phyloP scores from a whole-genome alignment of 2,113 vertebrate genomes.

The Callithrix jacchus region DNA sequence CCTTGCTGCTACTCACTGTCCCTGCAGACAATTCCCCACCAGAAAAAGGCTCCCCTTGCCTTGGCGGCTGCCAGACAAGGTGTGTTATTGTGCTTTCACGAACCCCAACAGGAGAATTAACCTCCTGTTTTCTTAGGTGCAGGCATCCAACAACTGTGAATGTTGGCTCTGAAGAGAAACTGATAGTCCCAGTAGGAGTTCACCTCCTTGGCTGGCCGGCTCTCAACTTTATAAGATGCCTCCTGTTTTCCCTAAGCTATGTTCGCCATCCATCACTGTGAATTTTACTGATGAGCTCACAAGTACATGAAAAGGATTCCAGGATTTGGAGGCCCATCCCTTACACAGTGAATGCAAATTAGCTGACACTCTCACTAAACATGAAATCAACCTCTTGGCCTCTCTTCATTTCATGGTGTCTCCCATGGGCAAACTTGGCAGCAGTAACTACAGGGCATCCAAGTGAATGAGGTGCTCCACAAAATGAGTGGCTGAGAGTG shows the following conservation, averaged over 20 bases:
- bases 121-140: not conserved
- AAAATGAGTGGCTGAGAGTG: not conserved
- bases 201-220: not conserved
- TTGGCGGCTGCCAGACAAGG: not conserved
- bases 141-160: not conserved
- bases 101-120: not conserved
- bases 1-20: not conserved
- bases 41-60: not conserved
- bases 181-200: not conserved
- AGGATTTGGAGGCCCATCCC: not conserved
- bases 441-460: not conserved
- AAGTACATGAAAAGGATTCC: not conserved
- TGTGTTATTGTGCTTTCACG: not conserved
- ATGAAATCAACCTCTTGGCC: not conserved
- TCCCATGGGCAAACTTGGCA: not conserved
- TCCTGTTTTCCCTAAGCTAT: not conserved
- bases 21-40: not conserved
- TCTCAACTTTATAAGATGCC: not conserved
- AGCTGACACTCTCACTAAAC: not conserved
- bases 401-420: not conserved
- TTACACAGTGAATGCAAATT: not conserved
- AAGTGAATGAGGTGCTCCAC: not conserved
- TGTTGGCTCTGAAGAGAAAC: not conserved
- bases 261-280: not conserved
- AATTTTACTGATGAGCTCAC: not conserved